phyloP scores from a whole-genome alignment of 2,888 invertebrate genomes.

The Plebejus anna region DNA sequence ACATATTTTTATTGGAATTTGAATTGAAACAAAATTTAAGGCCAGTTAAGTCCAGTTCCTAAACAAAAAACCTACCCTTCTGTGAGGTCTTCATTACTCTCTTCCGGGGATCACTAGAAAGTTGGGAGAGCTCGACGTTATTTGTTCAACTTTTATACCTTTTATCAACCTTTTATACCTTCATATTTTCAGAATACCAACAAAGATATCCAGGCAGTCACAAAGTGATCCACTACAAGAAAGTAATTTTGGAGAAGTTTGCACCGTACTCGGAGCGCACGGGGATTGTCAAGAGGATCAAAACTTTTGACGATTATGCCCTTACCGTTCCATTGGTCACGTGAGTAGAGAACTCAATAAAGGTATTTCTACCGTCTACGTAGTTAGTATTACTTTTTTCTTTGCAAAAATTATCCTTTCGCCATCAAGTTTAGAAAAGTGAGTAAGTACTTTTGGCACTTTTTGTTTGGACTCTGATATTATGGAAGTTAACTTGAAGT shows the following conservation, averaged over 20 bases:
- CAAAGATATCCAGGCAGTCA: constrained; percentile 87
- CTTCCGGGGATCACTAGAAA: no score
- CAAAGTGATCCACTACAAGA: constrained; percentile 85
- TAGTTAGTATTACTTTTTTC: no score
- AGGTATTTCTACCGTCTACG: no score
- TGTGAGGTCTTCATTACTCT: no score
- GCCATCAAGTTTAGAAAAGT: no score
- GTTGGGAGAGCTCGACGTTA: no score
- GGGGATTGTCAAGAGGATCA: constrained; percentile 84
- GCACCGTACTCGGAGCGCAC: constrained; percentile 87
- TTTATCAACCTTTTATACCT: no score
- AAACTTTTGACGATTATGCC: constrained; percentile 81
- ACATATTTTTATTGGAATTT: not conserved
- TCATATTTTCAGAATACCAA: constrained; percentile 73
- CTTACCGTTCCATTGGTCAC: constrained; percentile 61
- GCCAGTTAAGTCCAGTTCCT: no score
- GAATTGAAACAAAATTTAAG: no score
- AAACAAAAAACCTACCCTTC: no score
- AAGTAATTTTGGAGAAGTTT: constrained; percentile 86
- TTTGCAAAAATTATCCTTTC: no score
- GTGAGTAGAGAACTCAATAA: constrained; percentile 45
- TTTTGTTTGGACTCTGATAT: not conserved
- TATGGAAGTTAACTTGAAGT: not conserved
- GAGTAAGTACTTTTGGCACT: not conserved
- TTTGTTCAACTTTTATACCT: no score